These are phyloP conservation scores for Strigamia maritima DNA, from an alignment of 2,888 invertebrate genomes.

Conservation along the genomic window DNA sequence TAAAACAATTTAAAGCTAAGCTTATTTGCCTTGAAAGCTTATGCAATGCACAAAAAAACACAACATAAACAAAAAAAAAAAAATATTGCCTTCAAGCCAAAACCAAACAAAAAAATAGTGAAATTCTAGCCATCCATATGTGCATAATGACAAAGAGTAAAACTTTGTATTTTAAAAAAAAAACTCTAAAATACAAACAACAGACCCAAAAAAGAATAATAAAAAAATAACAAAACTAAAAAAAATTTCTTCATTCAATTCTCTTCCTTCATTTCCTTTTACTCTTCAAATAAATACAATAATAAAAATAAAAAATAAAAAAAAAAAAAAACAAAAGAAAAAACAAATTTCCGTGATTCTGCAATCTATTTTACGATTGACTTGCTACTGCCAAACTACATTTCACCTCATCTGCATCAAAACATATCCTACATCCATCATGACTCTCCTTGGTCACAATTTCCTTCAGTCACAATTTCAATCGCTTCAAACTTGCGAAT, in stretches of 20 bases:
- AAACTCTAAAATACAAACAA: not conserved
- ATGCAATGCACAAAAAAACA: too few relatives aligned
- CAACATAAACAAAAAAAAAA: too few relatives aligned
- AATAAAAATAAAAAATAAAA: not conserved
- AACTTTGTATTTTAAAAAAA: not conserved
- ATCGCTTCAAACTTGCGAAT: not conserved
- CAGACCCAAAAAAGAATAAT: not conserved
- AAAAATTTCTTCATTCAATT: not conserved
- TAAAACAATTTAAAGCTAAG: too few relatives aligned
- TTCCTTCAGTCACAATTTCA: not conserved
- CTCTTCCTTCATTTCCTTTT: not conserved
- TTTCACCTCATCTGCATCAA: conserved; percentile 21
- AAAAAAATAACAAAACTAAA: not conserved
- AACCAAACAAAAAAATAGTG: too few relatives aligned
- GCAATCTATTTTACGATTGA: conserved; percentile 10
- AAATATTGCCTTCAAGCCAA: too few relatives aligned
- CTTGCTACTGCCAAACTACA: conserved; percentile 12
- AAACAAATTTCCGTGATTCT: not conserved
- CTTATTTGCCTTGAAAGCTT: too few relatives aligned
- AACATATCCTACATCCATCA: not conserved
- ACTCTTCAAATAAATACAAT: not conserved
- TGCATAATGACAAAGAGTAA: too few relatives aligned
- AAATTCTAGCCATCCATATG: too few relatives aligned
- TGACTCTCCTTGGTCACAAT: not conserved
- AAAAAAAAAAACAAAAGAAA: not conserved